Evolutionary conservation across 2,888 invertebrate genomes (phyloP).

Genomic region (Junonia oenone): DNA sequence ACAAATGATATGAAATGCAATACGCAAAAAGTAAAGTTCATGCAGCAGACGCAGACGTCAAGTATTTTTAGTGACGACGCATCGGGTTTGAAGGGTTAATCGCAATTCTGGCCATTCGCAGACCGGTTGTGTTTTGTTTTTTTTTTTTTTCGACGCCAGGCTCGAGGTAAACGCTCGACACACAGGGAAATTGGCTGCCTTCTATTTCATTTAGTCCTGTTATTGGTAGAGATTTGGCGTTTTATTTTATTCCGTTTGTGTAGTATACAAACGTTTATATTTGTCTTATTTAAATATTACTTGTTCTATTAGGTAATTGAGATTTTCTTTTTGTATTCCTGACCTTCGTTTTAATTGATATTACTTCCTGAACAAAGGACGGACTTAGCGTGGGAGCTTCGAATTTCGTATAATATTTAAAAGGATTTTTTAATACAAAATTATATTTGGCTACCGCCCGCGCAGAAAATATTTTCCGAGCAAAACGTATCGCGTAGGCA

Average conservation of each 20-base stretch:
- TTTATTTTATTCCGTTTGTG: neutral
- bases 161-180: conserved; percentile 44
- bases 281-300: neutral
- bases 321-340: neutral
- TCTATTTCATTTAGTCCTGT: conserved; percentile 43
- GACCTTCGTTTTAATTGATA: neutral
- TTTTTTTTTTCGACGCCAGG: conserved; percentile 44
- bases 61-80: conserved; percentile 54
- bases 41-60: conserved; percentile 29
- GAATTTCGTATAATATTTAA: conserved; percentile 39
- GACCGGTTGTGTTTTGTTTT: conserved; percentile 62
- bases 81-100: conserved; percentile 58
- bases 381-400: conserved; percentile 24
- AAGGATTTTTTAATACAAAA: conserved; percentile 38
- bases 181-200: conserved; percentile 41
- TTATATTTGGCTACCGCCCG: conserved; percentile 45
- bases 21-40: conserved; percentile 22
- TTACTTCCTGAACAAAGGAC: neutral
- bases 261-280: neutral
- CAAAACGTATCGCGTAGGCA: conserved; percentile 45
- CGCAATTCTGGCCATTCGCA: conserved; percentile 61
- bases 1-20: conserved; percentile 18
- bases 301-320: neutral
- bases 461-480: conserved; percentile 45
- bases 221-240: conserved; percentile 23